Base-by-base conservation (phyloP, 2,113 vertebrate genomes). In the Phycodurus eques region DNA sequence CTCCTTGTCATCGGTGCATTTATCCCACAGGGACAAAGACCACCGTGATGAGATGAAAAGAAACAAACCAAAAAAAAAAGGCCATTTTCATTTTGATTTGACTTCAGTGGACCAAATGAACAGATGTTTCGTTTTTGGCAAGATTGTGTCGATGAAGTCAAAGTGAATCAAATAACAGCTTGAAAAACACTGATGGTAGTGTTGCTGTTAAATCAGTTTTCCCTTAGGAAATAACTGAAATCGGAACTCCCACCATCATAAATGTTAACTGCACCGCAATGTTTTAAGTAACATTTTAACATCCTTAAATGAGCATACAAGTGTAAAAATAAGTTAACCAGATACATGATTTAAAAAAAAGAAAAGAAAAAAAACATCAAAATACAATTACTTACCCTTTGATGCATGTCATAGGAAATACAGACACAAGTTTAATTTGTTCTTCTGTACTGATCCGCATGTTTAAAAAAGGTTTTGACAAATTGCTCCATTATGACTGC, bases 381-480 rank as follows among this genome's bases (percentile, higher is more conserved):
- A 27, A 27, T 27, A 27, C 27, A 27, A 27, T 27, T 27, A 27
- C 27, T 27, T 27, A 27, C 27, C 27, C 27, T 27, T 27, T 27
- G 27, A 27, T 27, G 27, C 27, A 1, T 27, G 27, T 27, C 27
- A 27, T 27, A 27, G 27, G 27, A 27, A 27, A 27, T 27, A 27
- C 27, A 27, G 27, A 27, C 27, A 27, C 27, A 27, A 27, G 27
- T 27, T 27, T 27, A 27, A 27, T 27, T 27, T 27, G 27, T 27
- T 27, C 27, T 27, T 27, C 27, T 27, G 27, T 27, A 27, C 27
- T 27, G 27, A 27, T 27, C 27, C 27, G 1, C 27, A 27, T 27
- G 57, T 68, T 33, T 33, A 1, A 72, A 70, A 70, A 64, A 73
- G 51, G 51, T 71, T 70, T 54, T 87, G 82, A 87, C 80, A 84